Base-by-base conservation (phyloP, 2,797 vertebrate species). In the Lepus townsendii region DNA sequence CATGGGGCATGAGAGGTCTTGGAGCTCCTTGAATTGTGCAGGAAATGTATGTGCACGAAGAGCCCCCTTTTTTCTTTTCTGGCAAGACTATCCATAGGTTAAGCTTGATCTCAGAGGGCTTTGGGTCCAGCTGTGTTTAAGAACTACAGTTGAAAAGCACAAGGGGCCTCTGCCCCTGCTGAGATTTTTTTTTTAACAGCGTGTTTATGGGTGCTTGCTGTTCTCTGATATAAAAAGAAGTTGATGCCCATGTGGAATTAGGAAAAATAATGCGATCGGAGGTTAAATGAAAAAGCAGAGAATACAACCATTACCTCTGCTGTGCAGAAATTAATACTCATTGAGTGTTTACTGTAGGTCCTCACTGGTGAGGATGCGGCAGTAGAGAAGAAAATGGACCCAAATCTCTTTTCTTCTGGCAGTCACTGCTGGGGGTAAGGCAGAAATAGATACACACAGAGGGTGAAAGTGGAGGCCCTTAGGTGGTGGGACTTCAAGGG, bases 331-430 rank as follows among this genome's bases (percentile, higher is more conserved):
- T 19, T 3, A 30, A 1, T 20, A 26, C 35, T 13, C 14, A 1
- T 0, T 19, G n/a, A 65, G 54, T 3, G 14, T 7, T 35, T 6
- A 9, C 60, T n/a, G 1, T 47, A 22, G 2, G 1, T 42, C n/a
- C 38, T 63, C 2, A 3, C 1, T 10, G 38, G 38, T 35, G 42
- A 93, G 42, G 60, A 22, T 8, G 22, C 0, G 3, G n/a, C n/a
- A 2, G 5, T 9, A n/a, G 32, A 82, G 19, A 20, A 8, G 11
- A 24, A 62, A 68, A 63, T 52, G 65, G 19, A 26, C 11, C 14
- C 35, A 2, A 42, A 27, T 38, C 47, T 47, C 57, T 60, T 50
- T 35, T 24, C 4, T 13, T n/a, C 3, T 0, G 7, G 54, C 26
- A 42, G 13, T 7, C 0, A 0, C 22, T 54, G 82, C 35, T 65